Base-by-base conservation (phyloP, 1,140 invertebrate genomes). In the Drosophila carrolli region DNA sequence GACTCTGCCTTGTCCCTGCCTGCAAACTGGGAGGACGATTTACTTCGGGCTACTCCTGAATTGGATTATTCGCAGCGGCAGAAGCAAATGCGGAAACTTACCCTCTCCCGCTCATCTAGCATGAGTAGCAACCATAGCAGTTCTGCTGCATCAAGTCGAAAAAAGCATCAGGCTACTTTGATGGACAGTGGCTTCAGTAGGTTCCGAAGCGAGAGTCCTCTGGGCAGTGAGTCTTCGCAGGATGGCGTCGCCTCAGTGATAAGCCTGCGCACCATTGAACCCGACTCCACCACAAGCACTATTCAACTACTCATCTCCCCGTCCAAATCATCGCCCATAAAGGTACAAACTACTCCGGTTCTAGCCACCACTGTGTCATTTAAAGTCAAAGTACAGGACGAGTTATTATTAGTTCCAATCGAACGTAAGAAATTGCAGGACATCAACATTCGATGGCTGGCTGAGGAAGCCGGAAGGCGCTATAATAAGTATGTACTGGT, bases 371-470 rank as follows among this genome's bases (percentile, higher is more conserved):
- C 89, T 5, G 72, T 91, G 11, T 92, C 94, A 0, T 94, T 96
- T 4, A 95, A 95, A 89, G 94, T 96, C 0, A 93, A 94, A 73
- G 93, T 96, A 27, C 93, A 95, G 75, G 94, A 95, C 41, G 95
- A 94, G 85, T 79, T 95, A 2, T 93, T 95, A 56, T 82, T 95
- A 41, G 94, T 96, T 56, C 95, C 95, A 0, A 85, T 96, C 11
- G 94, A 94, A 29, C 83, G 94, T 38, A 93, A 94, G 11, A 94
- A 93, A 51, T 92, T 94, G 19, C 94, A 94, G 58, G 94, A 93
- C 43, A 92, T 94, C 62, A 95, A 94, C 66, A 95, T 96, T 76
- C 93, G 93, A 63, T 96, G 95, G 95, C 92, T 96, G 61, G 94
- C 95, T 41, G 94, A 95, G 44, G 95, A 96, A 93, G 94, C 95